Percentiles rank a stretch among this genome's conserved stretches.
These are phyloP conservation scores for Ephydatia muelleri DNA, from an alignment of 37 sponge, comb jelly and placozoan genomes.

Conservation along the genomic window DNA sequence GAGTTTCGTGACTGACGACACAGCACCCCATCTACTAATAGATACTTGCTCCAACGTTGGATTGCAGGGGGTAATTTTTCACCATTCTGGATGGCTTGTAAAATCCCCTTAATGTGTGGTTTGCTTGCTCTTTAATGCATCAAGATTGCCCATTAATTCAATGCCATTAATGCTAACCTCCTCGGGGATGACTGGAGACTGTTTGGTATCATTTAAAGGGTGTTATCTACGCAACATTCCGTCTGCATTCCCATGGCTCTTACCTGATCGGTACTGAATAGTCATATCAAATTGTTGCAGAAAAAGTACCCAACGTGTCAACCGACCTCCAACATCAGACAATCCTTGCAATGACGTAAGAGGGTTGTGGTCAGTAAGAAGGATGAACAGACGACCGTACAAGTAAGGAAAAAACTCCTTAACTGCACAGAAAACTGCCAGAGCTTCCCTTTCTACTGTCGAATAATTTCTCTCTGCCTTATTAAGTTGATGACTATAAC, in stretches of 20 bases:
- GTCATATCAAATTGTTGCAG: conserved; percentile 39
- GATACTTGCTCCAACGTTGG: no score
- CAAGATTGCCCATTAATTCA: no score
- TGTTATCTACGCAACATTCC: not conserved
- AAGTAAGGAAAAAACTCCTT: conserved; percentile 45
- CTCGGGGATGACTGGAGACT: not conserved
- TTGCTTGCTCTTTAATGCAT: no score
- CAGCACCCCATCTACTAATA: not conserved
- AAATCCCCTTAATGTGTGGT: no score
- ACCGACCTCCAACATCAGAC: conserved; percentile 16
- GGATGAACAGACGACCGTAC: conserved; percentile 22
- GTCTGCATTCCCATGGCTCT: conserved; percentile 23
- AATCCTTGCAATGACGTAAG: conserved; percentile 5
- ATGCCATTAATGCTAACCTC: not conserved
- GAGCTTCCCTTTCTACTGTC: conserved; percentile 30
- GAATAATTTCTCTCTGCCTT: conserved; percentile 38
- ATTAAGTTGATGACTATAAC: conserved; percentile 10
- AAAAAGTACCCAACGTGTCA: conserved; percentile 19
- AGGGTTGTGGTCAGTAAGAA: conserved; percentile 46
- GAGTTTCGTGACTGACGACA: not conserved
- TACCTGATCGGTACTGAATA: conserved; percentile 20
- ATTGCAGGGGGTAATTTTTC: not conserved
- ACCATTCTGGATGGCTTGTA: no score
- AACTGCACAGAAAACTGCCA: conserved; percentile 20
- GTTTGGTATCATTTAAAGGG: not conserved